Evolutionary conservation across 1,140 invertebrate species (phyloP).

Genomic region (Globodera rostochiensis): DNA sequence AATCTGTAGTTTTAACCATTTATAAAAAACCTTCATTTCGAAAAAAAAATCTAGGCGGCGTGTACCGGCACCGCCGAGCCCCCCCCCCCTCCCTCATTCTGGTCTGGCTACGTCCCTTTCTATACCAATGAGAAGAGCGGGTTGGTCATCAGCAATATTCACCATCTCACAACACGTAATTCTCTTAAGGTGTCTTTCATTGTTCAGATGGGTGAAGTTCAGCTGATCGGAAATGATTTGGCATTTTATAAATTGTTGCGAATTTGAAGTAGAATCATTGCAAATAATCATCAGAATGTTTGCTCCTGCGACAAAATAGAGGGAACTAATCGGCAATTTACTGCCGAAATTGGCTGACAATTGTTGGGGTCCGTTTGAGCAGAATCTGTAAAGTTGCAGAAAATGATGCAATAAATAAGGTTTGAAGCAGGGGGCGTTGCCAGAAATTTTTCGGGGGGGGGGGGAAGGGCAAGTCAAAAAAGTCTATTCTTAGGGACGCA

Average conservation of each 20-base stretch:
- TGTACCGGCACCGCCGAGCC: no score
- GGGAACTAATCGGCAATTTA: slow-evolving; percentile 25
- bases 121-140: slow-evolving; percentile 40
- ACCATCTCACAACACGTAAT: slow-evolving; percentile 37
- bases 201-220: slow-evolving; percentile 15
- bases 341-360: slow-evolving; percentile 11
- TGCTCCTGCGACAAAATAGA: slow-evolving; percentile 34
- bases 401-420: no score
- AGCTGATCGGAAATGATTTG: slow-evolving; percentile 30
- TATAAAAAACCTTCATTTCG: no score
- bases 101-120: not conserved
- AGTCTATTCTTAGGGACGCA: no score
- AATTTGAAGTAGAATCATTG: slow-evolving; percentile 15
- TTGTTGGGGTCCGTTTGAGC: slow-evolving; percentile 20
- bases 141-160: slow-evolving; percentile 19
- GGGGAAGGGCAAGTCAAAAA: no score
- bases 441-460: no score
- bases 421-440: no score
- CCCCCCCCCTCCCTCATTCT: no score
- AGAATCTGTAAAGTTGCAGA: slow-evolving; percentile 17
- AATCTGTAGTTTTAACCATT: no score
- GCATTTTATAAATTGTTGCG: slow-evolving; percentile 25
- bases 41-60: no score
- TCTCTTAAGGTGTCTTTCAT: slow-evolving; percentile 21
- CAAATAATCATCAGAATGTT: slow-evolving; percentile 27